Percentiles rank a stretch among this genome's conserved stretches.
Conservation (phyloP, 1,140 invertebrate genomes). For the Trachelipus rathkii region DNA sequence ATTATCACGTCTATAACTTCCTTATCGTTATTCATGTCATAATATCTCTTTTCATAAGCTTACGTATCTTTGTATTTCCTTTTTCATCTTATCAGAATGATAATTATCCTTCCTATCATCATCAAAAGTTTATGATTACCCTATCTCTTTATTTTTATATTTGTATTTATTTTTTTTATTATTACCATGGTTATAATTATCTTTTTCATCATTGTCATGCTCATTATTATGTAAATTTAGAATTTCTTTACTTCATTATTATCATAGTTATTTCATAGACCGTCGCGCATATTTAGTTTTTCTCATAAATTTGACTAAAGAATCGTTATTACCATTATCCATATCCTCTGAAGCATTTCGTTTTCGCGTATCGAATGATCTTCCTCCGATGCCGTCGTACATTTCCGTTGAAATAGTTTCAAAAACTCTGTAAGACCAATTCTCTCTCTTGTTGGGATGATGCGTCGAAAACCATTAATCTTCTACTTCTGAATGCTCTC, state of each 20-base stretch:
- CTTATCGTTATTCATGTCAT: background rate
- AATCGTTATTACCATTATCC: background rate
- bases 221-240: no score
- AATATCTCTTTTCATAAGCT: background rate
- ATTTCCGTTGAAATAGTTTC: conserved; percentile 56
- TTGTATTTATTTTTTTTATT: no score
- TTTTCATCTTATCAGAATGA: background rate
- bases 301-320: no score
- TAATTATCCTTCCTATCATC: background rate
- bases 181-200: no score
- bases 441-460: conserved; percentile 56
- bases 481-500: conserved; percentile 90
- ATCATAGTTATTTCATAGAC: background rate
- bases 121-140: no score
- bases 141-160: background rate
- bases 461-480: conserved; percentile 85
- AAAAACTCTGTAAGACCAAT: conserved; percentile 53
- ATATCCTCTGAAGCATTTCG: background rate
- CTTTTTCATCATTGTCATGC: no score
- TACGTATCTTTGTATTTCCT: background rate
- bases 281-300: no score
- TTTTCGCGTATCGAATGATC: conserved; percentile 82
- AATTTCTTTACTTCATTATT: background rate
- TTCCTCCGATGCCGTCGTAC: conserved; percentile 73
- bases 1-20: background rate